Base-by-base conservation (phyloP, 2,888 invertebrate species). In the Mesoligia furuncula region DNA sequence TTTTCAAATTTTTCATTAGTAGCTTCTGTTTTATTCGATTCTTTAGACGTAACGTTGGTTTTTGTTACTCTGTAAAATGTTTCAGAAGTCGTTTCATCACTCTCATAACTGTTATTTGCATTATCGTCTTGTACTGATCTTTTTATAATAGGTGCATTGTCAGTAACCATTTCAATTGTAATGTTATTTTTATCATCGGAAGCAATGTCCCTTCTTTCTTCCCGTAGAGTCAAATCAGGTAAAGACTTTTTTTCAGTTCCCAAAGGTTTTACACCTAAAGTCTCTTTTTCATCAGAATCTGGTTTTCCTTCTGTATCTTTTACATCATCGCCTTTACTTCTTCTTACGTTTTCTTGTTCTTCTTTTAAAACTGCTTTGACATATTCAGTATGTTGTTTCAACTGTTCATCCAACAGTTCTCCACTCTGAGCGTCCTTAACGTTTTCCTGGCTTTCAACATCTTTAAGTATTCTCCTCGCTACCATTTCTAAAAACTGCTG, bases 401-500 rank as follows among this genome's bases (percentile, higher is more conserved):
- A 82, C 64, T 92, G 87, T 2, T 92, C 90, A 6, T 95, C 93
- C 0, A 91, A 78, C 17, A 95, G 68, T 71, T 94, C 93, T 17
- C 85, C 87, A 27, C 92, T 92, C 7, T 39, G 0, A 0, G 83
- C 77, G 42, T 87, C 80, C 48, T 81, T 84, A 1, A 81, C 81
- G 11, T 78, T 70, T 15, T 89, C 88, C 61, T 89, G 90, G 39
- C 86, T 85, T 48, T 92, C 87, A 0, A 95, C 92, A 76, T 93
- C 93, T 68, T 92, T 88, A 20, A 93, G 76, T 82, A 96, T 94
- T 67, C 96, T 90, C 85, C 94, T 92, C 1, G 95, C 95, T 20
- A 96, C 92, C 39, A 87, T 92, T 51, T 95, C 92, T 67, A 96
- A 80, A 64, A 96, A 95, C 0, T 92, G 92, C 42, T 92, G 88